Percentiles rank a stretch among this genome's conserved stretches.
These are phyloP conservation scores for Urophycis tenuis DNA, from an alignment of 2,797 vertebrate genomes.

Conservation along the genomic window DNA sequence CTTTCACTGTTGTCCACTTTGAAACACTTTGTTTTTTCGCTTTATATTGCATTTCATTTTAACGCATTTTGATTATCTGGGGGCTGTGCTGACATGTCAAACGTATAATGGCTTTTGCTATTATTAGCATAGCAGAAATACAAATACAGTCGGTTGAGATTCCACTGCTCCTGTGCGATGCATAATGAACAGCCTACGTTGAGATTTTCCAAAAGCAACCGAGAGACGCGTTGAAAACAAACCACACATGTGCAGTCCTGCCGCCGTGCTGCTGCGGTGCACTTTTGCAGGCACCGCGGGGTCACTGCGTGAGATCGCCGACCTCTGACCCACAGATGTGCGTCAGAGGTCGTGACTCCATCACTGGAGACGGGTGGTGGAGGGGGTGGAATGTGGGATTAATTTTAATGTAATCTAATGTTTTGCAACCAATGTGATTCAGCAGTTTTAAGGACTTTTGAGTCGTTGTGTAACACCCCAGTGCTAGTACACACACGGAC, in stretches of 20 bases:
- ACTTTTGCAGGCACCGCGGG: neutral
- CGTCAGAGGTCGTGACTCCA: constrained; percentile 50
- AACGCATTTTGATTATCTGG: no score
- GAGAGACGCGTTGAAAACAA: no score
- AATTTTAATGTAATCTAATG: constrained; percentile 45
- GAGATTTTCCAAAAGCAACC: no score
- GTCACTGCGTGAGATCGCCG: constrained; percentile 31
- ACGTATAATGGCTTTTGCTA: no score
- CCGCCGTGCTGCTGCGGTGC: no score
- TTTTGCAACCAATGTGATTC: constrained; percentile 36
- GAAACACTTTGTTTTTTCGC: neutral
- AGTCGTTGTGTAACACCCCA: constrained; percentile 42
- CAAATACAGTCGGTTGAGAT: neutral
- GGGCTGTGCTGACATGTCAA: no score
- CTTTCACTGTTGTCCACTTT: neutral
- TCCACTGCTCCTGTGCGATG: neutral
- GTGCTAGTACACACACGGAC: constrained; percentile 13
- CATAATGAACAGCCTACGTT: neutral
- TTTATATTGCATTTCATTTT: neutral
- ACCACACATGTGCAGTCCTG: no score
- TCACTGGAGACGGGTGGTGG: constrained; percentile 13
- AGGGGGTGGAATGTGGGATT: neutral
- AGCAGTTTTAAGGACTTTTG: constrained; percentile 29
- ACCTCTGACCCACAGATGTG: constrained; percentile 54
- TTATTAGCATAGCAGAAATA: neutral